Evolutionary conservation across 2,888 invertebrate genomes (phyloP).

Genomic region (Drosophila anceps): DNA sequence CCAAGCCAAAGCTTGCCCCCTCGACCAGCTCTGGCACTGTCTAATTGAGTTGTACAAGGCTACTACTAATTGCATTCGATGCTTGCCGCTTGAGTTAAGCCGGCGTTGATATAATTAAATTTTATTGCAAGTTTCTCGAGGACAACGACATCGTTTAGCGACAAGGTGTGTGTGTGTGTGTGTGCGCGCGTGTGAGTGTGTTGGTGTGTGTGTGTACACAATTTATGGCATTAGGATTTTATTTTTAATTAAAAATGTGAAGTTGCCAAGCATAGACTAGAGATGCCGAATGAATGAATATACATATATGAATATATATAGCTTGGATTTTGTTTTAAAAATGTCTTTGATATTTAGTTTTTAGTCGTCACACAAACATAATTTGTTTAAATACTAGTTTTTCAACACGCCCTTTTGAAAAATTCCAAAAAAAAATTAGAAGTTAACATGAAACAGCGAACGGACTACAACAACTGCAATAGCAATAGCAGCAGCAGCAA

Average conservation of each 20-base stretch:
- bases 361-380: background rate
- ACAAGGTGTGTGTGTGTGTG: conserved; percentile 45
- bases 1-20: conserved; percentile 30
- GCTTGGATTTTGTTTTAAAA: background rate
- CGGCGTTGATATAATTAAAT: conserved; percentile 80
- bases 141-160: conserved; percentile 47
- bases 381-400: conserved; percentile 3
- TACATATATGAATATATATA: background rate
- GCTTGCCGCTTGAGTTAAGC: conserved; percentile 77
- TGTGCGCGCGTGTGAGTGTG: conserved; percentile 42
- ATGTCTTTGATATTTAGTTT: conserved; percentile 1
- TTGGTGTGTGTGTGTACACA: too few species aligned
- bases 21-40: conserved; percentile 27
- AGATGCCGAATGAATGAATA: background rate
- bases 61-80: conserved; percentile 84
- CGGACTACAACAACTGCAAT: conserved; percentile 3
- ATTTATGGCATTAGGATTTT: conserved; percentile 64
- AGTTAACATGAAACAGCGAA: background rate
- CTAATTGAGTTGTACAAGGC: conserved; percentile 84
- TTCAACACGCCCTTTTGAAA: conserved; percentile 7
- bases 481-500: background rate
- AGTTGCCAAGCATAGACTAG: conserved; percentile 21
- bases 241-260: conserved; percentile 77
- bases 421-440: background rate
- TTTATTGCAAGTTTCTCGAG: conserved; percentile 67